phyloP scores from a whole-genome alignment of 2,888 invertebrate species.

The Phalangium opilio region DNA sequence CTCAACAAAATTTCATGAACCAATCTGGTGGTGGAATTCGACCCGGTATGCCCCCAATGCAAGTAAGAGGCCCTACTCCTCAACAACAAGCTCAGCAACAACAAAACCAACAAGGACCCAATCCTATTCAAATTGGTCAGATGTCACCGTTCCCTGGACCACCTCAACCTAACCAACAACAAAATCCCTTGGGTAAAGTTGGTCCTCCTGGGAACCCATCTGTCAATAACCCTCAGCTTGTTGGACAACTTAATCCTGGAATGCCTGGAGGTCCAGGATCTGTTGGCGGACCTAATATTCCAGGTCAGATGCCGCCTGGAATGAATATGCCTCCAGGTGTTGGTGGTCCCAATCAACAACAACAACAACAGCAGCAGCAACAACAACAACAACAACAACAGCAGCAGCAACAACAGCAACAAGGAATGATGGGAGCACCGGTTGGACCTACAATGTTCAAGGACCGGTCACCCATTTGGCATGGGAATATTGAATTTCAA shows the following conservation, averaged over 20 bases:
- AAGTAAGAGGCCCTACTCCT: constrained; percentile 2
- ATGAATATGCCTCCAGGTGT: background rate
- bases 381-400: constrained; percentile 1
- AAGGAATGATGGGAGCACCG: background rate
- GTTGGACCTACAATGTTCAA: constrained; percentile 1
- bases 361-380: constrained; percentile 1
- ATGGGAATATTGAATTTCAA: constrained; percentile 78
- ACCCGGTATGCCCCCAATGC: too few species aligned
- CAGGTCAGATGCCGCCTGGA: background rate
- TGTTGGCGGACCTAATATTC: too few species aligned
- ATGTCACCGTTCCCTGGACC: background rate
- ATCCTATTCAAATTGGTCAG: background rate
- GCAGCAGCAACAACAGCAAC: constrained; percentile 6
- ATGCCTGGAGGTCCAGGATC: too few species aligned
- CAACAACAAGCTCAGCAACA: constrained; percentile 6
- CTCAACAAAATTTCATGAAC: too few species aligned
- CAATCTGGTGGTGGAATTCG: too few species aligned
- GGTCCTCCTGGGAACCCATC: constrained; percentile 3
- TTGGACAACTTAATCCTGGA: constrained; percentile 1
- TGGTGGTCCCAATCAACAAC: background rate
- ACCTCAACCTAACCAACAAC: background rate
- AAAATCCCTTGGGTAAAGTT: background rate
- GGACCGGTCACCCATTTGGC: constrained; percentile 42
- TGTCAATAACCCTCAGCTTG: background rate
- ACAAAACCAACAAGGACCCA: background rate